Evolutionary conservation across 2,797 vertebrate species (phyloP).

Genomic region (Threskiornis aethiopicus): DNA sequence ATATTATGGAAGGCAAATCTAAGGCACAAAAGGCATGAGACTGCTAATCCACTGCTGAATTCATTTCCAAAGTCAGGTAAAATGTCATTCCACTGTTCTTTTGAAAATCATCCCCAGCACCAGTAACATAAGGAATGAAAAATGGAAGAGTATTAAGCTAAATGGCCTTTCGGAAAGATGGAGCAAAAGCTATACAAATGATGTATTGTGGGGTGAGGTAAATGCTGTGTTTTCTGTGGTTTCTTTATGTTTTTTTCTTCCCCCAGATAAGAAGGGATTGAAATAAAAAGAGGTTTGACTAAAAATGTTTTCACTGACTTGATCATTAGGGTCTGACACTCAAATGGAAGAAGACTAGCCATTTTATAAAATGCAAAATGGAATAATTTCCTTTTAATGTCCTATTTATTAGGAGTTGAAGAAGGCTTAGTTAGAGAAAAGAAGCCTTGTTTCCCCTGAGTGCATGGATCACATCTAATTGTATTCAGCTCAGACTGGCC

Average conservation of each 20-base stretch:
- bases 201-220: not conserved
- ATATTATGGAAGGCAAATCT: not conserved
- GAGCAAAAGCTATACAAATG: not conserved
- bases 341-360: not conserved
- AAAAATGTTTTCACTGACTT: not conserved
- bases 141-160: conserved; percentile 6
- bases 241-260: not conserved
- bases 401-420: not conserved
- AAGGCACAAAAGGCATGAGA: not conserved
- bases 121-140: conserved; percentile 8
- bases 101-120: conserved; percentile 14
- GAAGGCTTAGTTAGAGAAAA: not conserved
- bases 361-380: not conserved
- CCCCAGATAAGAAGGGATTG: not conserved
- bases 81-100: conserved; percentile 13
- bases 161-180: conserved; percentile 27
- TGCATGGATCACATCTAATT: not conserved
- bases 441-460: not conserved
- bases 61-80: conserved; percentile 9
- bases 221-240: not conserved
- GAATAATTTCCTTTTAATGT: not conserved
- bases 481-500: not conserved
- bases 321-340: not conserved
- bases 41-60: not conserved
- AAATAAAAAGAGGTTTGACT: not conserved